A percentile compares a stretch with the other conserved stretches of the same genome.
phyloP scores from a whole-genome alignment of 2,888 invertebrate genomes.

The Cordilura impudica region DNA sequence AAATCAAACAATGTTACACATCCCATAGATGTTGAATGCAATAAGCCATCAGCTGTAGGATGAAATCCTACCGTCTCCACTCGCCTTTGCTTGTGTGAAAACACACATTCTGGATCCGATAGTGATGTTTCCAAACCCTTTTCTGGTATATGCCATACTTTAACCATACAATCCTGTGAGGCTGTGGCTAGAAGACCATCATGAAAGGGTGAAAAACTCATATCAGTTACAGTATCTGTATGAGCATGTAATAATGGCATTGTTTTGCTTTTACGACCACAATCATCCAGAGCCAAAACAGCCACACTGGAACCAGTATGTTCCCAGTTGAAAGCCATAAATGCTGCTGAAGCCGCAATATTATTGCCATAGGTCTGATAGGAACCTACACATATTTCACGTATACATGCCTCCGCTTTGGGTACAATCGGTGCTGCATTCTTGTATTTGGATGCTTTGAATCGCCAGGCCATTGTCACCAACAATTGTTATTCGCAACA shows the following conservation, averaged over 20 bases:
- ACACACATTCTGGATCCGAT: slow-evolving; percentile 87
- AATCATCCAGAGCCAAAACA: slow-evolving; percentile 91
- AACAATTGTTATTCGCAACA: slow-evolving; percentile 31
- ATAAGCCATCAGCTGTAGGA: slow-evolving; percentile 92
- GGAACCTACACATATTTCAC: slow-evolving; percentile 94
- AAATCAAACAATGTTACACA: slow-evolving; percentile 93
- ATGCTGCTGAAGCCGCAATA: slow-evolving; percentile 93
- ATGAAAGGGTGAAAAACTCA: slow-evolving; percentile 97
- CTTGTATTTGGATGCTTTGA: slow-evolving; percentile 98
- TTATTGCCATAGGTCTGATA: slow-evolving; percentile 97
- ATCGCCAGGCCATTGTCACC: slow-evolving; percentile 90
- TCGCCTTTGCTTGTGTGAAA: slow-evolving; percentile 89
- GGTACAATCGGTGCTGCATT: slow-evolving; percentile 97
- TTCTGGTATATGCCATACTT: slow-evolving; percentile 93
- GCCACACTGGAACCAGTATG: slow-evolving; percentile 94
- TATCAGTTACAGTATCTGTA: slow-evolving; percentile 94
- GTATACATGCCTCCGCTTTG: slow-evolving; percentile 92
- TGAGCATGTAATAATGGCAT: slow-evolving; percentile 92
- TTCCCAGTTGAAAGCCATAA: slow-evolving; percentile 97
- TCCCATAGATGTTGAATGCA: slow-evolving; percentile 90
- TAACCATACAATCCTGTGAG: slow-evolving; percentile 92
- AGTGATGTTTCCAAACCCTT: slow-evolving; percentile 87
- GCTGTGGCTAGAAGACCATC: slow-evolving; percentile 94
- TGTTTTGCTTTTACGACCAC: slow-evolving; percentile 91
- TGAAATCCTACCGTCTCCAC: slow-evolving; percentile 95